Evolutionary conservation across 2,113 vertebrate species (phyloP).

Genomic region (Anhinga anhinga): DNA sequence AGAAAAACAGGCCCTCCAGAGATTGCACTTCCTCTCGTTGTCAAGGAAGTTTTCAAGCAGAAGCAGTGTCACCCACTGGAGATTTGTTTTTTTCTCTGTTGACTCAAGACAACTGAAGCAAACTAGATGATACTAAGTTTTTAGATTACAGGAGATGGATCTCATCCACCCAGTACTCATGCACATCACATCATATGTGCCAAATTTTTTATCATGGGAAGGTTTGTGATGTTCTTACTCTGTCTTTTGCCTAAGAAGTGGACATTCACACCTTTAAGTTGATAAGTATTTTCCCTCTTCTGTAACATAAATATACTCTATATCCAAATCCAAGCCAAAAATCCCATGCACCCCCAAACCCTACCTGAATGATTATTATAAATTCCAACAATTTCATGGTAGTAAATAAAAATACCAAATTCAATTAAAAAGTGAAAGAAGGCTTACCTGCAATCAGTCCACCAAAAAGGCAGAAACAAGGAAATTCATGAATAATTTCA

Average conservation of each 20-base stretch:
- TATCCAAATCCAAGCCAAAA: background rate
- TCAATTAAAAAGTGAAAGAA: background rate
- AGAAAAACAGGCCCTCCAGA: background rate
- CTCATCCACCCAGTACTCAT: background rate
- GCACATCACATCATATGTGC: background rate
- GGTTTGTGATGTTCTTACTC: background rate
- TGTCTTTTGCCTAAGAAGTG: background rate
- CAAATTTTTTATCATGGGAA: background rate
- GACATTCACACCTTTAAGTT: background rate
- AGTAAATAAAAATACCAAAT: background rate
- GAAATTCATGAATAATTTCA: background rate
- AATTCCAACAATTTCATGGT: background rate
- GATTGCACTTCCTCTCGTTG: background rate
- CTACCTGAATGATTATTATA: background rate
- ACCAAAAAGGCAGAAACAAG: background rate
- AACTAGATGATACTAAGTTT: background rate
- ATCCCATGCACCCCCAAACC: rapidly evolving
- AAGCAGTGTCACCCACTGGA: background rate
- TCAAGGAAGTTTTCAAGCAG: background rate
- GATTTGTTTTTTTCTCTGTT: background rate
- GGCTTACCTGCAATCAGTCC: background rate
- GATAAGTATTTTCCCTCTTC: background rate
- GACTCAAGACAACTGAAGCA: background rate
- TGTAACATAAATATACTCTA: background rate
- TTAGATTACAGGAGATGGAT: background rate